These are phyloP conservation scores for Oryzias dopingdopingensis DNA, from an alignment of 2,797 vertebrate species.

Conservation along the genomic window DNA sequence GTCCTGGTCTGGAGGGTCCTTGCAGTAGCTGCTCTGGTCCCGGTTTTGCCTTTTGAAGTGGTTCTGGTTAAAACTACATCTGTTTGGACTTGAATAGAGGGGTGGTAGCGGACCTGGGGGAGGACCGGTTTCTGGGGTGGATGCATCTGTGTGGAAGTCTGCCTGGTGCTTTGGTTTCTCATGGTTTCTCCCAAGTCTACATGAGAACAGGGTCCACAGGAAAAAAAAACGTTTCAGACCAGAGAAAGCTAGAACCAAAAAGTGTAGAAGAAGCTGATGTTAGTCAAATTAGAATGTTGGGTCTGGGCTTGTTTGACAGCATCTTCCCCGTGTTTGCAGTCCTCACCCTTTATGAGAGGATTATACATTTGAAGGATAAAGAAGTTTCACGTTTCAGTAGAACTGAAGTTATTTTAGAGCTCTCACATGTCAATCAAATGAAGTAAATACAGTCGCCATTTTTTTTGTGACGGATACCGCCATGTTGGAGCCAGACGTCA, in stretches of 20 bases:
- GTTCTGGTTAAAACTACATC: neutral
- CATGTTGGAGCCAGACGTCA: too few species aligned
- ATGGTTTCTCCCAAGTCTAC: neutral
- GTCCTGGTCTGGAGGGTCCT: neutral
- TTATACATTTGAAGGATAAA: too few species aligned
- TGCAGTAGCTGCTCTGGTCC: neutral
- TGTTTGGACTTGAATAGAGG: conserved; percentile 26
- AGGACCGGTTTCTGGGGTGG: conserved; percentile 4
- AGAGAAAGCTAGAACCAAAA: neutral
- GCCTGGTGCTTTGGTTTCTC: conserved; percentile 1
- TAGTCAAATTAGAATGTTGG: too few species aligned
- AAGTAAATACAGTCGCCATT: too few species aligned
- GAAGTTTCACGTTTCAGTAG: too few species aligned
- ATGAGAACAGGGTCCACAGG: neutral
- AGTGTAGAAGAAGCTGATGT: too few species aligned
- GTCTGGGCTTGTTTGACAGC: too few species aligned
- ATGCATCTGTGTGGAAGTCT: neutral
- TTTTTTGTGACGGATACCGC: too few species aligned
- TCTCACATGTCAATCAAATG: too few species aligned
- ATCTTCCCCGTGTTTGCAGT: too few species aligned
- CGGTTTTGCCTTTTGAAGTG: neutral
- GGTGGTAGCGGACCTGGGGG: conserved; percentile 49
- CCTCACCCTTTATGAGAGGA: too few species aligned
- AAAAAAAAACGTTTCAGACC: neutral
- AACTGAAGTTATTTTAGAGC: too few species aligned